phyloP scores from a whole-genome alignment of 2,113 vertebrate species.

The Epinephelus lanceolatus region DNA sequence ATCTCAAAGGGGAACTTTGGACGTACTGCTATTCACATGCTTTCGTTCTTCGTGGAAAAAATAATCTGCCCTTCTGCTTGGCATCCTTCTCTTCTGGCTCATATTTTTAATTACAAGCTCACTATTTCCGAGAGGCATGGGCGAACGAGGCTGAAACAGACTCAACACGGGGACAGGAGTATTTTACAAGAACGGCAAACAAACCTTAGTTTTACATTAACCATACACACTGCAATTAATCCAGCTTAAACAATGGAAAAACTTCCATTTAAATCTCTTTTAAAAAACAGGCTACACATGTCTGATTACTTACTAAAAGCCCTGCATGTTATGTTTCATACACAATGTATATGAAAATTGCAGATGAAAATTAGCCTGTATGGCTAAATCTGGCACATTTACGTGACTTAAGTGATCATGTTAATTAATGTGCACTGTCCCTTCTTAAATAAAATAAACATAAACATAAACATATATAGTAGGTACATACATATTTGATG shows the following conservation, averaged over 20 bases:
- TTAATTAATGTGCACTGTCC: no score
- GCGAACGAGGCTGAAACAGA: conserved; percentile 26
- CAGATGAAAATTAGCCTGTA: no score
- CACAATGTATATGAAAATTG: not conserved
- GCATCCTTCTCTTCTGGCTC: conserved; percentile 33
- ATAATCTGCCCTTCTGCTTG: conserved; percentile 16
- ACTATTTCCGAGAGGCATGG: conserved; percentile 60
- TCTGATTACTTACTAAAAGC: not conserved
- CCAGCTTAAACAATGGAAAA: not conserved
- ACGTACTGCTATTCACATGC: not conserved
- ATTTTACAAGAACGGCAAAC: conserved; percentile 5
- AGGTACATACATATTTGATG: not conserved
- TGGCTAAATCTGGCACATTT: no score
- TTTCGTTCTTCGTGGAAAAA: conserved; percentile 17
- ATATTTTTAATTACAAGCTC: conserved; percentile 48
- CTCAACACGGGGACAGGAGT: not conserved
- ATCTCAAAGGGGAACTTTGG: conserved; percentile 2
- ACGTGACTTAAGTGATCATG: no score
- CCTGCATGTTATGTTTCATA: not conserved
- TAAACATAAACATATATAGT: not conserved
- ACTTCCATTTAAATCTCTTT: not conserved
- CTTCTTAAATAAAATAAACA: no score
- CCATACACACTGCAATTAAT: not conserved
- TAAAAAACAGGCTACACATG: not conserved
- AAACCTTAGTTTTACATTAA: conserved; percentile 32